These are phyloP conservation scores for Ellobius talpinus DNA, from an alignment of 2,113 vertebrate species.

Conservation along the genomic window DNA sequence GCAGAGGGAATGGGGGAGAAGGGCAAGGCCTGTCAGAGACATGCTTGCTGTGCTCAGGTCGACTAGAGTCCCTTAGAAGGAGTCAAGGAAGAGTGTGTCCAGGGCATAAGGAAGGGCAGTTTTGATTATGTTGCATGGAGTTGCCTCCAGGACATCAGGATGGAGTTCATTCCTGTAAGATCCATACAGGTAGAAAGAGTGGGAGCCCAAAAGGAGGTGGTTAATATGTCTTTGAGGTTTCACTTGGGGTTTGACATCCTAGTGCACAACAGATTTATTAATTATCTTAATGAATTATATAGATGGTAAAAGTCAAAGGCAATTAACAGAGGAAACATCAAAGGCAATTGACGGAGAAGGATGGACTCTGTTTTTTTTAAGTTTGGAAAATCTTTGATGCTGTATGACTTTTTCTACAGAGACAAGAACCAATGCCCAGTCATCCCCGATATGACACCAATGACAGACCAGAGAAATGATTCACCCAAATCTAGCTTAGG, in stretches of 20 bases:
- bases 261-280: not conserved
- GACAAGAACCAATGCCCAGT: not conserved
- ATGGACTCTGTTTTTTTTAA: not conserved
- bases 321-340: not conserved
- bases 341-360: not conserved
- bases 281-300: not conserved
- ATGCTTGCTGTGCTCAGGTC: not conserved
- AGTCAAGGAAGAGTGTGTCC: not conserved
- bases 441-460: not conserved
- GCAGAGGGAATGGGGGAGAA: not conserved
- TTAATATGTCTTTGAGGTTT: not conserved
- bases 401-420: not conserved
- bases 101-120: fast-evolving
- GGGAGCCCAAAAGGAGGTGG: not conserved
- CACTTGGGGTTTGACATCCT: not conserved
- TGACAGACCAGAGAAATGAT: not conserved
- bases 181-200: fast-evolving
- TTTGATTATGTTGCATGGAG: not conserved
- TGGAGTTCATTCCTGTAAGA: not conserved
- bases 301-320: not conserved
- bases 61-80: not conserved
- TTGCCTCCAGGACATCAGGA: not conserved
- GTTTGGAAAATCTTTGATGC: not conserved
- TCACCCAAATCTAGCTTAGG: not conserved
- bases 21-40: not conserved